A percentile compares a stretch with the other conserved stretches of the same genome.
phyloP scores from a whole-genome alignment of 2,888 invertebrate species.

The Neoaliturus tenellus region DNA sequence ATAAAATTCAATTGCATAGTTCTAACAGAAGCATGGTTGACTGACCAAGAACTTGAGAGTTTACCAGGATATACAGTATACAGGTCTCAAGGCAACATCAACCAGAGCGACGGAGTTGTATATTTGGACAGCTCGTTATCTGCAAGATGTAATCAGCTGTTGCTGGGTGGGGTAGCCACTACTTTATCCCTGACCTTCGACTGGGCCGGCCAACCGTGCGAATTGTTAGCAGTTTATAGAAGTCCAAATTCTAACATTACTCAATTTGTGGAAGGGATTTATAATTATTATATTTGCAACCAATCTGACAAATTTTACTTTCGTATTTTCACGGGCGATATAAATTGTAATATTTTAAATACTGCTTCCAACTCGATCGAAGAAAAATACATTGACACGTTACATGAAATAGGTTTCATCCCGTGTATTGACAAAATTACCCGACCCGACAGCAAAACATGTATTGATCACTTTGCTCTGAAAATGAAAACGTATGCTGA shows the following conservation, averaged over 20 bases:
- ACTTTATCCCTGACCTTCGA: background rate
- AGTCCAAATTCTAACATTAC: background rate
- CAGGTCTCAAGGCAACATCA: background rate
- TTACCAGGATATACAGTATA: background rate
- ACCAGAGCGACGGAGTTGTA: background rate
- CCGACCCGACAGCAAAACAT: background rate
- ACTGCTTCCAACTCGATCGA: background rate
- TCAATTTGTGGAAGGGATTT: background rate
- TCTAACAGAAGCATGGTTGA: background rate
- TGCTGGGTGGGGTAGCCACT: background rate
- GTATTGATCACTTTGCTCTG: background rate
- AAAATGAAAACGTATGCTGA: background rate
- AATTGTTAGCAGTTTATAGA: background rate
- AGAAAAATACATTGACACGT: background rate
- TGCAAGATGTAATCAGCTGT: background rate
- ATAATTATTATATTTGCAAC: background rate
- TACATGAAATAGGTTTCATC: background rate
- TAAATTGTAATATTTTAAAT: conserved; percentile 12
- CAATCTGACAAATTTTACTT: background rate
- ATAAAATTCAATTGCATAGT: conserved; percentile 5
- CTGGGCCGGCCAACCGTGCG: background rate
- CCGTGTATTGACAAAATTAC: conserved; percentile 15
- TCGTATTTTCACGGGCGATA: background rate
- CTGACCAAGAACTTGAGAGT: background rate
- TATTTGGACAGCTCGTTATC: background rate